Evolutionary conservation across 92 coral and sea anemone genomes (phyloP).

Genomic region (Zoanthus gigantus): DNA sequence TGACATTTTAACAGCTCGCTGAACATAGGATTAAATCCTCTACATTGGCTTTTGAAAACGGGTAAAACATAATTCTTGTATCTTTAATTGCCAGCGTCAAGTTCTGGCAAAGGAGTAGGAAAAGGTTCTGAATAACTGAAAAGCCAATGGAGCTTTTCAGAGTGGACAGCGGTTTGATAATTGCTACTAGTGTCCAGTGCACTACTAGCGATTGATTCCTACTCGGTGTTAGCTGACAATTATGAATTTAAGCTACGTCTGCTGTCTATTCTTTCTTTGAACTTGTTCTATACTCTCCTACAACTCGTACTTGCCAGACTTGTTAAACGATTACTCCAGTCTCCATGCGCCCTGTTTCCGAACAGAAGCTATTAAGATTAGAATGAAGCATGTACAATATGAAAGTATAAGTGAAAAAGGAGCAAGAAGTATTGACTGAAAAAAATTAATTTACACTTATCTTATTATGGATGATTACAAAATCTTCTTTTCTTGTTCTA

Average conservation of each 20-base stretch:
- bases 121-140: neutral
- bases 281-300: neutral
- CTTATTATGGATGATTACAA: neutral
- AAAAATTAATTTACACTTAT: neutral
- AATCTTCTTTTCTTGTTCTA: neutral
- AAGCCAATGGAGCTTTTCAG: neutral
- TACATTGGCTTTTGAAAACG: neutral
- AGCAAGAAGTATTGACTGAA: neutral
- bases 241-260: neutral
- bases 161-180: neutral
- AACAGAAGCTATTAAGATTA: neutral
- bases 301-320: neutral
- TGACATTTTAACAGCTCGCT: neutral
- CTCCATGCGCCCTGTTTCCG: neutral
- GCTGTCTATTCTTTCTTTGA: neutral
- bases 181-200: constrained; percentile 15
- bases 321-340: neutral
- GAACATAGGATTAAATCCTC: neutral
- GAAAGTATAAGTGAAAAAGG: neutral
- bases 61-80: neutral
- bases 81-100: neutral
- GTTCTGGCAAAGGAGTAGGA: neutral
- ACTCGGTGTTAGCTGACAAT: neutral
- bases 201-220: neutral
- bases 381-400: neutral